These are phyloP conservation scores for Aphaenogaster ashmeadi DNA, from an alignment of 1,140 invertebrate genomes.

Conservation along the genomic window DNA sequence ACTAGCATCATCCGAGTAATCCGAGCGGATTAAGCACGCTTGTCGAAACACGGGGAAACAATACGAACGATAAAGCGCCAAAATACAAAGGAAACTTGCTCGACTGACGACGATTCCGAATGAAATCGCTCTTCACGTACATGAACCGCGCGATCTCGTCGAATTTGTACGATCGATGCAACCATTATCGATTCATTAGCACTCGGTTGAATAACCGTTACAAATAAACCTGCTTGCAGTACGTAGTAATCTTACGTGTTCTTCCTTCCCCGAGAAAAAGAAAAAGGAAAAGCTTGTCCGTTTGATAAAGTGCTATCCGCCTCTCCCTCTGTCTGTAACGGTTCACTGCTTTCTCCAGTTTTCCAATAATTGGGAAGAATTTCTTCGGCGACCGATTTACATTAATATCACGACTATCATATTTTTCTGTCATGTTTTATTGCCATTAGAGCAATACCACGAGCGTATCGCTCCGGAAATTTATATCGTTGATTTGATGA, in stretches of 20 bases:
- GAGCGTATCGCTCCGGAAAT: not conserved
- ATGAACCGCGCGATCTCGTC: constrained; percentile 13
- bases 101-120: constrained; percentile 20
- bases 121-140: constrained; percentile 24
- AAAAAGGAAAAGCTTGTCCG: constrained; percentile 41
- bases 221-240: constrained; percentile 53
- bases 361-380: constrained; percentile 71
- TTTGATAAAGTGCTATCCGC: constrained; percentile 59
- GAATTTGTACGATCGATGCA: constrained; percentile 42
- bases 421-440: constrained; percentile 61
- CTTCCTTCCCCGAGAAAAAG: constrained; percentile 15
- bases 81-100: constrained; percentile 40
- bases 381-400: constrained; percentile 59
- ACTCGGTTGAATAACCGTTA: constrained; percentile 10
- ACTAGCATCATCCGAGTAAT: constrained; percentile 15
- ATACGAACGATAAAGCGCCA: constrained; percentile 15
- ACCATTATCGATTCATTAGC: constrained; percentile 63
- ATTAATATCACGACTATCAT: constrained; percentile 60
- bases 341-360: constrained; percentile 51
- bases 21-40: constrained; percentile 23
- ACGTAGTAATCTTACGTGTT: constrained; percentile 65
- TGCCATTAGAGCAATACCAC: constrained; percentile 12
- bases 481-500: constrained; percentile 27
- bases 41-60: constrained; percentile 21
- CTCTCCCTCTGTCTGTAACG: not conserved